Evolutionary conservation across 2,797 vertebrate genomes (phyloP).

Genomic region (Bovichtus diacanthus): DNA sequence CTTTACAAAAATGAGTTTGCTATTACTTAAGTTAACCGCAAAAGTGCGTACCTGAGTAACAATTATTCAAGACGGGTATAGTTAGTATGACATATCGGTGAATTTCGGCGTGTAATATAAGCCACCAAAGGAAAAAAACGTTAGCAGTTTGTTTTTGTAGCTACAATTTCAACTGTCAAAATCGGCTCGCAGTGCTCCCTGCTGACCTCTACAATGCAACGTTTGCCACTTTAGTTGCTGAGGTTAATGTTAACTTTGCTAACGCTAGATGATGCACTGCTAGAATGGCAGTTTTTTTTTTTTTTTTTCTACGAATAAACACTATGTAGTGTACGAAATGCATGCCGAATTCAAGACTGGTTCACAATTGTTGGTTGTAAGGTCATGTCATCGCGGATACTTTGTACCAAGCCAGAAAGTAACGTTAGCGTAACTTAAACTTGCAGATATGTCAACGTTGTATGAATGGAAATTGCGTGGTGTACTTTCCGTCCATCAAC

Average conservation of each 20-base stretch:
- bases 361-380: rapidly evolving
- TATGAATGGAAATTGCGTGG: not conserved
- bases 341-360: not conserved
- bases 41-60: rapidly evolving
- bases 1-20: not conserved
- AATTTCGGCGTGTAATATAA: not conserved
- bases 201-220: conserved; percentile 26
- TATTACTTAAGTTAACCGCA: rapidly evolving
- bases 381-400: not conserved
- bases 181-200: not conserved
- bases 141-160: not conserved
- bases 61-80: rapidly evolving
- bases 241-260: not conserved
- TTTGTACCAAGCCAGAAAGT: not conserved
- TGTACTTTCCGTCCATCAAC: not conserved
- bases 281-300: not conserved
- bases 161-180: conserved; percentile 13
- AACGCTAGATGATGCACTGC: not conserved
- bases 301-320: not conserved
- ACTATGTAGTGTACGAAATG: not conserved
- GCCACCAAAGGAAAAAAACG: not conserved
- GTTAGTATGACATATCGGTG: not conserved
- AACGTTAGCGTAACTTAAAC: not conserved
- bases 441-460: not conserved
- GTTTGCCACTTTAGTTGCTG: not conserved